Percentiles rank a stretch among this genome's conserved stretches.
These are phyloP conservation scores for Molorchus minor DNA, from an alignment of 2,888 invertebrate species.

Conservation along the genomic window DNA sequence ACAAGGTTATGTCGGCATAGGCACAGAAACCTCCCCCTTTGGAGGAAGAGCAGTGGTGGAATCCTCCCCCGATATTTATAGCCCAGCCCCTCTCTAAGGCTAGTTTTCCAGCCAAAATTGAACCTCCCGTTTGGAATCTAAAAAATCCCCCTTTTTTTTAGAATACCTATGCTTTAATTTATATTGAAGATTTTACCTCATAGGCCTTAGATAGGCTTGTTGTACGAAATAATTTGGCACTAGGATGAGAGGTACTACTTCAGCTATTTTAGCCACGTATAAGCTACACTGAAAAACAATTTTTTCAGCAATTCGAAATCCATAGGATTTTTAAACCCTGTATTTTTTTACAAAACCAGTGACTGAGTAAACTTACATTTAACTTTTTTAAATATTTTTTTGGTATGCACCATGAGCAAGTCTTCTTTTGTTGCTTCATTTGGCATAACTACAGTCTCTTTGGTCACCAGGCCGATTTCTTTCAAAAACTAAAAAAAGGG, in stretches of 20 bases:
- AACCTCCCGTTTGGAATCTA: slow-evolving; percentile 83
- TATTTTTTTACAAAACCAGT: no score
- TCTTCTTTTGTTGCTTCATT: slow-evolving; percentile 77
- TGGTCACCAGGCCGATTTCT: slow-evolving; percentile 70
- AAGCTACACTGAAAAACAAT: slow-evolving; percentile 75
- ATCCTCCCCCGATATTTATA: slow-evolving; percentile 91
- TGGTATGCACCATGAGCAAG: slow-evolving; percentile 79
- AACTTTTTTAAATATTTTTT: slow-evolving; percentile 77
- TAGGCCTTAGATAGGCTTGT: slow-evolving; percentile 77
- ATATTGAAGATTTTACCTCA: slow-evolving; percentile 67
- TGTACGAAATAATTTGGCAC: slow-evolving; percentile 83
- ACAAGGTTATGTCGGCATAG: slow-evolving; percentile 87
- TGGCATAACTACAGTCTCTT: slow-evolving; percentile 73
- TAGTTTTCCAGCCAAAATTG: slow-evolving; percentile 82
- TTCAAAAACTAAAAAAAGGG: slow-evolving; percentile 59
- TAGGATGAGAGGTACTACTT: slow-evolving; percentile 76
- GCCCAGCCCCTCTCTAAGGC: slow-evolving; percentile 87
- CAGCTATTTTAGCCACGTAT: slow-evolving; percentile 82
- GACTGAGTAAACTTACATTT: slow-evolving; percentile 66
- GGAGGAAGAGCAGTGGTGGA: slow-evolving; percentile 84
- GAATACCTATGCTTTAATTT: not conserved
- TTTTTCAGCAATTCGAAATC: no score
- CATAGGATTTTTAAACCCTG: no score
- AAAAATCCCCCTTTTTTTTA: slow-evolving; percentile 30
- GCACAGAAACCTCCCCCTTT: slow-evolving; percentile 89